Conservation (phyloP, 1,140 invertebrate species). For the Eupeodes corollae region DNA sequence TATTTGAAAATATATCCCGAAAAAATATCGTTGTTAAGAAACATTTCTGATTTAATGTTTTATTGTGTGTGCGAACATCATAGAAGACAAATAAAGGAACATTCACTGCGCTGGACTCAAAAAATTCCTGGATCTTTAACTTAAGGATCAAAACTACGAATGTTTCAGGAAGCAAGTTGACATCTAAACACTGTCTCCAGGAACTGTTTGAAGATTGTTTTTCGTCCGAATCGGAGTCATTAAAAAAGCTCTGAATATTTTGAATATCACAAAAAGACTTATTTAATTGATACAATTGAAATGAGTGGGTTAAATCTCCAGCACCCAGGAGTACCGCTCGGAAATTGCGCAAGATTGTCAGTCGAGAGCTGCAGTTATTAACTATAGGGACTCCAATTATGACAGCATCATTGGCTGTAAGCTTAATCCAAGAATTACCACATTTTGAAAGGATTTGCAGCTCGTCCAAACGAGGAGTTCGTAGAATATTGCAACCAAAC, state of each 20-base stretch:
- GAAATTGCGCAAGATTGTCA: slow-evolving; percentile 3
- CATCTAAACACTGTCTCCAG: neutral
- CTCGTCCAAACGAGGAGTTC: slow-evolving; percentile 6
- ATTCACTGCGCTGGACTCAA: neutral
- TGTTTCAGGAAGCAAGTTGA: neutral
- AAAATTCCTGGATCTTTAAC: slow-evolving; percentile 2
- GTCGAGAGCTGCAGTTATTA: slow-evolving; percentile 3
- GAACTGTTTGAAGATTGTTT: neutral
- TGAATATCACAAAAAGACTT: slow-evolving; percentile 5
- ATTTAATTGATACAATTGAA: slow-evolving; percentile 6
- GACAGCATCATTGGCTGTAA: slow-evolving; percentile 1
- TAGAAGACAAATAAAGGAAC: slow-evolving; percentile 4
- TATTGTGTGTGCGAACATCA: neutral
- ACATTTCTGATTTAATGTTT: neutral
- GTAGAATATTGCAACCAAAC: slow-evolving; percentile 2
- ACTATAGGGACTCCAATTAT: slow-evolving; percentile 8
- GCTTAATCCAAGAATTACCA: slow-evolving; percentile 8
- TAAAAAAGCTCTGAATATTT: slow-evolving; percentile 5
- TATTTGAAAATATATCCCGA: neutral
- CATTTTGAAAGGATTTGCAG: slow-evolving; percentile 3
- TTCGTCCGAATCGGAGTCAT: slow-evolving; percentile 5
- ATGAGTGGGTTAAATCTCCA: neutral
- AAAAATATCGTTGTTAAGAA: neutral
- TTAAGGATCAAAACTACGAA: slow-evolving; percentile 7
- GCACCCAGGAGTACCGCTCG: neutral